Base-by-base conservation (phyloP, 2,797 vertebrate species). In the Scleropages formosus region DNA sequence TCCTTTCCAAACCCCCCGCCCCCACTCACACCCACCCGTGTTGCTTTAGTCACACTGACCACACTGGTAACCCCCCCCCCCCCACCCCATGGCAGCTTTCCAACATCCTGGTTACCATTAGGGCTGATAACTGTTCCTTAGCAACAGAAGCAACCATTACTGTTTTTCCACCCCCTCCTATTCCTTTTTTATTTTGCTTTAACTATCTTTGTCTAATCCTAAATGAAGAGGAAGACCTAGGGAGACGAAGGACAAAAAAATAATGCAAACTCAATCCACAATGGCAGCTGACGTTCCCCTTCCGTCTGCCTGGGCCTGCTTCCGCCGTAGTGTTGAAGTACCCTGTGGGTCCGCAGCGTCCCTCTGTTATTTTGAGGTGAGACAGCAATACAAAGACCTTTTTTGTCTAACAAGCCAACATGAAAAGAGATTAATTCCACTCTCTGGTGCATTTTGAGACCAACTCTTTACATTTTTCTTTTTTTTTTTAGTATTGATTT, bases 21-120 rank as follows among this genome's bases (percentile, higher is more conserved):
- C 63, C 26, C 56, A 39, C 62, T 4, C 60, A 24, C 69, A 44
- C 39, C 64, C 70, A 9, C 76, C 73, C 78, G 22, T 70, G 24
- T 70, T 22, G 0, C 78, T 72, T 60, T 80, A n/a, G 81, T 84
- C 81, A 79, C 68, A 63, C 69, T 58, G 71, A 80, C 9, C 70
- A 88, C 85, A 86, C 88, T 88, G 87, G 87, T 89, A 75, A 88
- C 18, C 53, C 67, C 53, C 18, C 53, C 9, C 49, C 49, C 0
- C 9, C 49, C 49, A 9, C 69, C 88, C 89, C 91, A 86, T 91
- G 94, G 93, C 96, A 96, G 95, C 95, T 96, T 91, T 85, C 83
- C 85, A 86, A 85, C 83, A 83, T 83, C 77, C 78, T 81, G 79
- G 88, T 89, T 91, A 92, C 87, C 91, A 88, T 87, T 85, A 88